These are phyloP conservation scores for Hapalemur alaotrensis DNA, from an alignment of 2,797 vertebrate genomes.

Conservation along the genomic window DNA sequence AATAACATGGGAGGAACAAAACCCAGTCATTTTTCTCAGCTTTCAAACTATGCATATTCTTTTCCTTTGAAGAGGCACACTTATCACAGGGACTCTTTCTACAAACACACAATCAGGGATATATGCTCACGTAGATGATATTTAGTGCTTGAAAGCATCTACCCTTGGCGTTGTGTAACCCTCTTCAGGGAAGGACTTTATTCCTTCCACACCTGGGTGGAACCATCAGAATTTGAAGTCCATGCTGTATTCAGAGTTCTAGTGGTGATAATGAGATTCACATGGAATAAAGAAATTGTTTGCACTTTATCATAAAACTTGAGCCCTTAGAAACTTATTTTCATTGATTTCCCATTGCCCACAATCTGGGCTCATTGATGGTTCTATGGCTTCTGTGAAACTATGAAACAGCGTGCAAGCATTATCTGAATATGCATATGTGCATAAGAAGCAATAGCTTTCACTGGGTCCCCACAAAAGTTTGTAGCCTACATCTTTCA, in stretches of 20 bases:
- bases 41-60: constrained; percentile 48
- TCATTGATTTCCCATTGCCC: background rate
- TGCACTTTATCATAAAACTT: background rate
- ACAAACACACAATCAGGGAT: background rate
- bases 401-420: background rate
- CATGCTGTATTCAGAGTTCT: background rate
- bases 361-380: background rate
- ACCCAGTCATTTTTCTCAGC: constrained; percentile 36
- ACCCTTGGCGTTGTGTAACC: too few species aligned
- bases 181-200: background rate
- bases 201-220: background rate
- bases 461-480: background rate
- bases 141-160: background rate
- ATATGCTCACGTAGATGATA: background rate
- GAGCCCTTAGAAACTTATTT: background rate
- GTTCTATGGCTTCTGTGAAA: background rate
- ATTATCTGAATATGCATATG: background rate
- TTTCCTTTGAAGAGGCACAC: constrained; percentile 2
- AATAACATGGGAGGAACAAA: constrained; percentile 40
- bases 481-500: background rate
- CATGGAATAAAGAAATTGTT: background rate
- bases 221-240: background rate
- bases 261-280: background rate
- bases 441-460: background rate
- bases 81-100: background rate